Percentiles rank a stretch among this genome's conserved stretches.
Conservation (phyloP, 2,888 invertebrate species). For the Muschampia plurimacula region DNA sequence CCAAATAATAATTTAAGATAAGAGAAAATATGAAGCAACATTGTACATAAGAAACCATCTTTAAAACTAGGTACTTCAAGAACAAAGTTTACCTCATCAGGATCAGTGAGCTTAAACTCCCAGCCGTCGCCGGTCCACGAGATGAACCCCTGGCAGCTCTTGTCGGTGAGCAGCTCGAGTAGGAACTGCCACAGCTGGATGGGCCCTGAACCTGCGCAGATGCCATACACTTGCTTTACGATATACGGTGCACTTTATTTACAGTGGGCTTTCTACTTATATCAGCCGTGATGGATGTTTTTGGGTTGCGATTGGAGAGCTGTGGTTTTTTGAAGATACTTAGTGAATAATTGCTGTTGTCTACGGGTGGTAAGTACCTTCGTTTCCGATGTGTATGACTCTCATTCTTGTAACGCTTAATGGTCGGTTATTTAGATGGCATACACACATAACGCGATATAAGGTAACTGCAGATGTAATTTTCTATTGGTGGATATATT, state of each 20-base stretch:
- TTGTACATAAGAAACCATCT: neutral
- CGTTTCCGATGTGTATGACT: too few relatives aligned
- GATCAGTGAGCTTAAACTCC: slow-evolving; percentile 99
- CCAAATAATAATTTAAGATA: too few relatives aligned
- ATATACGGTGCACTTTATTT: slow-evolving; percentile 58
- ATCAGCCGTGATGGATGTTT: neutral
- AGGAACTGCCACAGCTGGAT: slow-evolving; percentile 99
- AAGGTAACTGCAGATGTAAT: too few relatives aligned
- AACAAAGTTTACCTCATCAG: slow-evolving; percentile 92
- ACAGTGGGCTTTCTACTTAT: neutral
- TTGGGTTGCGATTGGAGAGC: too few relatives aligned
- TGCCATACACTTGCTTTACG: slow-evolving; percentile 81
- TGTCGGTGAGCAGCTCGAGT: slow-evolving; percentile 97
- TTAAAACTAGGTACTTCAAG: neutral
- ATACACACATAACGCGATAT: too few relatives aligned
- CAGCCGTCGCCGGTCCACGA: slow-evolving; percentile 99
- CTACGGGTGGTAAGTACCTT: too few relatives aligned
- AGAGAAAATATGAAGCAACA: too few relatives aligned
- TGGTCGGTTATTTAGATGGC: too few relatives aligned
- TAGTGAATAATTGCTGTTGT: too few relatives aligned
- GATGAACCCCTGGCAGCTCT: slow-evolving; percentile 98
- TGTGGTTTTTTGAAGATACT: too few relatives aligned
- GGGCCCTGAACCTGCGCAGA: slow-evolving; percentile 93
- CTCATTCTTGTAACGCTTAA: too few relatives aligned
- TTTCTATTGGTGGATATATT: too few relatives aligned